Conservation (phyloP, 1,140 invertebrate genomes). For the Magallana gigas region DNA sequence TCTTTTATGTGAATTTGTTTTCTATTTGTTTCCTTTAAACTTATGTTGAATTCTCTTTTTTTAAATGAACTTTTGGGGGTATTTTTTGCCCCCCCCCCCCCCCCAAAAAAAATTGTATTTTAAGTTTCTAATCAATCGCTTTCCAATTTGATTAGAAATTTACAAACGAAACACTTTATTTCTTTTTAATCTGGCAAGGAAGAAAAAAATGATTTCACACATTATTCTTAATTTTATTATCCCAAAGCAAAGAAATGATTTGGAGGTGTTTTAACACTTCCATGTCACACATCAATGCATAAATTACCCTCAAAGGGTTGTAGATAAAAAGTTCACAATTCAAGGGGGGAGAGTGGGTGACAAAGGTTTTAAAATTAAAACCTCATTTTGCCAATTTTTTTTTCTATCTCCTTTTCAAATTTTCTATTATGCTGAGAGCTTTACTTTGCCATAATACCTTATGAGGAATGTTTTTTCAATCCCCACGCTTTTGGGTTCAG, state of each 20-base stretch:
- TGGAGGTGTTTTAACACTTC: not conserved
- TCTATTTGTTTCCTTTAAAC: too few relatives aligned
- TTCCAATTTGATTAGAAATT: too few relatives aligned
- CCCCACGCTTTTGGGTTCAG: slow-evolving; percentile 6
- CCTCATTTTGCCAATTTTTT: not conserved
- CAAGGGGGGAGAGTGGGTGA: not conserved
- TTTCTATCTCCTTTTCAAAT: not conserved
- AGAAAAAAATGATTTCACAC: too few relatives aligned
- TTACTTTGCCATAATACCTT: slow-evolving; percentile 11
- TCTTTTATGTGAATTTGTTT: too few relatives aligned
- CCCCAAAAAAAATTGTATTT: too few relatives aligned
- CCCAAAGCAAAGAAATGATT: not conserved
- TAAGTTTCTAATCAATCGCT: too few relatives aligned
- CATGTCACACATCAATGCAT: not conserved
- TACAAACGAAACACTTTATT: too few relatives aligned
- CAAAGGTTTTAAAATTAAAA: slow-evolving; percentile 1
- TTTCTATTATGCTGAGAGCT: slow-evolving; percentile 1
- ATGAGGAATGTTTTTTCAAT: slow-evolving; percentile 34
- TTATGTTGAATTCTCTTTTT: too few relatives aligned
- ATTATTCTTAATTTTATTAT: too few relatives aligned
- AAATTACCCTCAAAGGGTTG: slow-evolving; percentile 21
- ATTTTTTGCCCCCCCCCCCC: too few relatives aligned
- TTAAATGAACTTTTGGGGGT: too few relatives aligned
- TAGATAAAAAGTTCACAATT: slow-evolving; percentile 22
- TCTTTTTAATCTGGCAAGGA: too few relatives aligned